These are phyloP conservation scores for Dicranocentrus wangi DNA, from an alignment of 2,888 invertebrate species.

Conservation along the genomic window DNA sequence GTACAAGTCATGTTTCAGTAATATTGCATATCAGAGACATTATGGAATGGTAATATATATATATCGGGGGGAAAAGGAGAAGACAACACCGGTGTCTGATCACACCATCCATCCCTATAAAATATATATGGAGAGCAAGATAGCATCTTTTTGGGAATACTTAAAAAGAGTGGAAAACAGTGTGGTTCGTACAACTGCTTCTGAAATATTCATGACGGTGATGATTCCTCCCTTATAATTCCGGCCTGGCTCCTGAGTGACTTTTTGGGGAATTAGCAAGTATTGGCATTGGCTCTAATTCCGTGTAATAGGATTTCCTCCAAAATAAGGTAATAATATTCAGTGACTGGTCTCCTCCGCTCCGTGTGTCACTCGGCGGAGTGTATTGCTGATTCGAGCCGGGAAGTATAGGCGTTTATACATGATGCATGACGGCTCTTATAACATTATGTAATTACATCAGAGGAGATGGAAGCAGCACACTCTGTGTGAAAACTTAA, in stretches of 20 bases:
- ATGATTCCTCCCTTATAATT: conserved; percentile 4
- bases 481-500: conserved; percentile 27
- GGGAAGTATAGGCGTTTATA: not conserved
- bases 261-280: not conserved
- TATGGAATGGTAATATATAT: too few species aligned
- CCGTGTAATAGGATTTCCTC: conserved; percentile 34
- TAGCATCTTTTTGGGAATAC: too few species aligned
- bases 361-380: not conserved
- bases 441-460: conserved; percentile 48
- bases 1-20: too few species aligned
- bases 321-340: conserved; percentile 32
- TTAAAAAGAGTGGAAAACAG: conserved; percentile 33
- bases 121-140: too few species aligned
- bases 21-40: too few species aligned
- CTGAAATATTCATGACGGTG: conserved; percentile 57
- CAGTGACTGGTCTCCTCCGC: not conserved
- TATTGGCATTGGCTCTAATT: conserved; percentile 47
- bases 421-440: conserved; percentile 57
- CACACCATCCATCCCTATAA: too few species aligned
- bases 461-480: too few species aligned
- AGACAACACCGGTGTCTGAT: too few species aligned
- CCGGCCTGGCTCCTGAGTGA: not conserved
- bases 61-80: too few species aligned
- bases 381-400: not conserved
- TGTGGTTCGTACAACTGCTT: conserved; percentile 55